Percentiles rank a stretch among this genome's conserved stretches.
Conservation (phyloP, 2,797 vertebrate genomes). For the Acipenser transmontanus region DNA sequence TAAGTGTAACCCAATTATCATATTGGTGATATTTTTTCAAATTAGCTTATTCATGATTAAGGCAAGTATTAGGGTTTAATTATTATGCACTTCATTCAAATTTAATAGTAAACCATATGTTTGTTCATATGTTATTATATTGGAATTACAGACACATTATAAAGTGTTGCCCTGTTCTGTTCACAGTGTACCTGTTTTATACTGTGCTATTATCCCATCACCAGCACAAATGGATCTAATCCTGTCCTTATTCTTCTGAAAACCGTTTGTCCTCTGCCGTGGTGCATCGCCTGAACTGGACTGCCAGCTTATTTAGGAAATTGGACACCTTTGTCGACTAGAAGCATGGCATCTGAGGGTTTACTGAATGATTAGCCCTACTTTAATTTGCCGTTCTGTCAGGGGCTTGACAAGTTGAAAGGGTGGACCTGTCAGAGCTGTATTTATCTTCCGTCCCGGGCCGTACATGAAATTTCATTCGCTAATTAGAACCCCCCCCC, state of each 20-base stretch:
- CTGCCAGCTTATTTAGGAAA: constrained; percentile 37
- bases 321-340: constrained; percentile 31
- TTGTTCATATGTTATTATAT: no score
- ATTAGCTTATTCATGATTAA: no score
- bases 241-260: not conserved
- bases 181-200: no score
- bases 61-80: no score
- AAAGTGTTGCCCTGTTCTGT: no score
- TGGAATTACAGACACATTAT: no score
- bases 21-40: no score
- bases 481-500: constrained; percentile 61
- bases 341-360: constrained; percentile 37
- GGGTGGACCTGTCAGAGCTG: constrained; percentile 57
- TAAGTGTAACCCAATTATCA: no score
- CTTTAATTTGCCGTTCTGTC: constrained; percentile 64
- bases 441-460: constrained; percentile 61
- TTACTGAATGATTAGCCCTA: constrained; percentile 64
- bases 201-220: no score
- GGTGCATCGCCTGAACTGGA: constrained; percentile 21
- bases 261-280: constrained; percentile 21
- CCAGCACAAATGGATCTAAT: no score
- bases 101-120: no score
- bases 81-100: no score
- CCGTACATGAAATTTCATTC: constrained; percentile 68
- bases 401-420: constrained; percentile 54